Percentiles rank a stretch among this genome's conserved stretches.
phyloP scores from a whole-genome alignment of 2,888 invertebrate species.

The Yponomeuta evonymella region DNA sequence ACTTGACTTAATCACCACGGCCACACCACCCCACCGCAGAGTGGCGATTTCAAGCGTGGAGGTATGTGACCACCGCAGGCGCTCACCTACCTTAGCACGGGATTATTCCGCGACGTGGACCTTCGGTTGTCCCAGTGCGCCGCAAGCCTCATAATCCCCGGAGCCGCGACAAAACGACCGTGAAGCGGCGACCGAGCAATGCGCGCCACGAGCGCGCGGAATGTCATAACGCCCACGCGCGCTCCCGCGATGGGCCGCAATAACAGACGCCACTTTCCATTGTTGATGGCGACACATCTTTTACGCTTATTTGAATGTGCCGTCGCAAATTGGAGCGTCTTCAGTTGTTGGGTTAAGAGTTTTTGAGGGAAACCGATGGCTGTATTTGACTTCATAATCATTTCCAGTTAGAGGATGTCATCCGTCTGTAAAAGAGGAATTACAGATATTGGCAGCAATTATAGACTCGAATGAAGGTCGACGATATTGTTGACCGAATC shows the following conservation, averaged over 20 bases:
- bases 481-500: no score
- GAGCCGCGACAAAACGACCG: background rate
- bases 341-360: background rate
- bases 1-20: no score
- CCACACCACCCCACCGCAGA: no score
- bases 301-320: background rate
- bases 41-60: no score
- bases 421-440: no score
- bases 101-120: background rate
- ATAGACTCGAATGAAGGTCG: no score
- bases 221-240: constrained; percentile 8
- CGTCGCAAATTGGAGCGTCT: background rate
- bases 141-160: background rate
- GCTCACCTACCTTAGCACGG: no score
- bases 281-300: background rate
- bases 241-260: background rate
- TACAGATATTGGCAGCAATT: no score
- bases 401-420: no score
- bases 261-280: constrained; percentile 1
- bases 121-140: background rate
- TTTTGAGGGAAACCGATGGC: background rate
- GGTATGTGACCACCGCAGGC: no score
- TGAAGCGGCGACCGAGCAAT: background rate
- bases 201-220: background rate
- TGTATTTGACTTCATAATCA: no score